These are phyloP conservation scores for Dysidea cf. avara DNA, from an alignment of 37 sponge, comb jelly and placozoan species.

Conservation along the genomic window DNA sequence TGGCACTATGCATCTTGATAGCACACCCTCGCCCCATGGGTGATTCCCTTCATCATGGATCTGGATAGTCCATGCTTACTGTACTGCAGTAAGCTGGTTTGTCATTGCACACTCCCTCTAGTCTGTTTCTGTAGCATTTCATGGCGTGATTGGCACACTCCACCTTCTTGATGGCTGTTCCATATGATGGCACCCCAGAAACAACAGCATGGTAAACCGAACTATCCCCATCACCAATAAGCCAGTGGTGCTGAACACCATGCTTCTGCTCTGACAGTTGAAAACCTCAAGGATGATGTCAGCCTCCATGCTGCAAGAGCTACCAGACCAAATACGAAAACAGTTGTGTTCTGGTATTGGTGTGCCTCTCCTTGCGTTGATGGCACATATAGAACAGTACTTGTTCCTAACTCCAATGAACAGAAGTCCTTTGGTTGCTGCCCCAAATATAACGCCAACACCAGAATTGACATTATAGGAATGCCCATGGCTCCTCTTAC, in stretches of 20 bases:
- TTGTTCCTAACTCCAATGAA: no score
- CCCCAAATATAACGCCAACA: slow-evolving; percentile 12
- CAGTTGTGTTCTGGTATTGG: slow-evolving; percentile 13
- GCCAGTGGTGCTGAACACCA: not conserved
- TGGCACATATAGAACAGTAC: no score
- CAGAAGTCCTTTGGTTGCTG: no score
- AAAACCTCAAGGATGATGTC: no score
- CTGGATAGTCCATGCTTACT: slow-evolving; percentile 1
- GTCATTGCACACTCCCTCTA: no score
- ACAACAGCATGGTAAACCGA: no score
- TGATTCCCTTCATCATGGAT: not conserved
- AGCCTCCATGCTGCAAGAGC: slow-evolving; percentile 5
- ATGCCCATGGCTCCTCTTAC: no score
- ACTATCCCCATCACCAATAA: slow-evolving; percentile 19
- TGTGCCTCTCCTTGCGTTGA: no score
- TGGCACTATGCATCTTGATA: slow-evolving; percentile 19
- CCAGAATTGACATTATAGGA: slow-evolving; percentile 9
- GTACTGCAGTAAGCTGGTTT: no score
- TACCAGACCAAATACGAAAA: slow-evolving; percentile 18
- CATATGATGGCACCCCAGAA: no score
- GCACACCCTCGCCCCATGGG: slow-evolving; percentile 5
- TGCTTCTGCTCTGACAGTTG: no score
- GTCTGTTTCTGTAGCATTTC: slow-evolving; percentile 15
- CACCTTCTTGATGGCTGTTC: no score
- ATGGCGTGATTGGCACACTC: slow-evolving; percentile 16